These are phyloP conservation scores for Casuarius casuarius DNA, from an alignment of 2,113 vertebrate genomes.

Conservation along the genomic window DNA sequence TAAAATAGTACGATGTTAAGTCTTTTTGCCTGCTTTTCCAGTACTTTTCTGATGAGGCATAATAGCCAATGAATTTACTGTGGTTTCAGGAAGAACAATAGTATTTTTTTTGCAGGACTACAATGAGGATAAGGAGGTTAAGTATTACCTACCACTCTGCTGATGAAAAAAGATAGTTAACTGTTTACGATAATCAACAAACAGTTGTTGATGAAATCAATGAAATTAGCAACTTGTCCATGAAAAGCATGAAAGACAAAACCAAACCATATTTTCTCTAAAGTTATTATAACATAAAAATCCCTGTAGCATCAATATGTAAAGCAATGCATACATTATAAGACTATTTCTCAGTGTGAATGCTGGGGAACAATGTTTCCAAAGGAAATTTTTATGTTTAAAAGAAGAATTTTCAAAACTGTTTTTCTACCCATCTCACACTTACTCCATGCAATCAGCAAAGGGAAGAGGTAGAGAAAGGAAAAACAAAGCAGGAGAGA, in stretches of 20 bases:
- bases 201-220: background rate
- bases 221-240: background rate
- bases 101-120: background rate
- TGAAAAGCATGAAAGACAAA: background rate
- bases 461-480: background rate
- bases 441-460: background rate
- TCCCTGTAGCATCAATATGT: rapidly evolving
- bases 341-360: background rate
- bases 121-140: background rate
- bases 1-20: background rate
- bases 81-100: background rate
- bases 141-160: background rate
- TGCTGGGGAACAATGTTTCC: too few relatives aligned
- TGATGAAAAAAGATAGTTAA: background rate
- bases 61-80: background rate
- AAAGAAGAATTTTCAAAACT: background rate
- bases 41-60: background rate
- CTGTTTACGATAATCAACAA: background rate
- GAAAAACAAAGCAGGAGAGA: background rate
- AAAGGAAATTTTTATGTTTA: background rate
- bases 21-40: background rate
- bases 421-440: background rate
- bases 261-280: background rate
- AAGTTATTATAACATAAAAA: background rate
- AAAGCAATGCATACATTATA: background rate